These are phyloP conservation scores for Zeuzera pyrina DNA, from an alignment of 2,888 invertebrate species.

Conservation along the genomic window DNA sequence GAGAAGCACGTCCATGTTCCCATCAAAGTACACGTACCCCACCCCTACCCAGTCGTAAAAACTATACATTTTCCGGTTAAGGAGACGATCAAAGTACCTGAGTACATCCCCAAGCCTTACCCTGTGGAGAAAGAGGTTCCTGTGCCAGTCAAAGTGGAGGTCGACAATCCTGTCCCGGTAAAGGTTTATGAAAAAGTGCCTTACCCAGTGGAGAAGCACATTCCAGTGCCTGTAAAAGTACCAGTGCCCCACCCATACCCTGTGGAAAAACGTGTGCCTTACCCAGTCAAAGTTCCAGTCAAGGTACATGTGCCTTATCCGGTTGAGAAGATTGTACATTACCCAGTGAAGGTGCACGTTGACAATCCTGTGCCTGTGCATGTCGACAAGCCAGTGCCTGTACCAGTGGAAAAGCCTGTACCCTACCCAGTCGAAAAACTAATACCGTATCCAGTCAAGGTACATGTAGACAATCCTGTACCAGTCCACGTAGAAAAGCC, in stretches of 20 bases:
- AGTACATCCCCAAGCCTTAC: constrained; percentile 78
- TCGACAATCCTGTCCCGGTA: constrained; percentile 75
- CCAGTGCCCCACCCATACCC: constrained; percentile 81
- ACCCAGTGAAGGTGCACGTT: constrained; percentile 79
- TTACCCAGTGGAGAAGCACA: constrained; percentile 75
- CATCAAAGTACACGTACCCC: constrained; percentile 79
- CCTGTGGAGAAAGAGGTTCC: constrained; percentile 79
- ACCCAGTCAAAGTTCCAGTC: constrained; percentile 78
- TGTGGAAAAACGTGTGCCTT: constrained; percentile 79
- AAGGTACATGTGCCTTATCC: constrained; percentile 82
- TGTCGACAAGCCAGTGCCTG: constrained; percentile 78
- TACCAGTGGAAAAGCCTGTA: constrained; percentile 81
- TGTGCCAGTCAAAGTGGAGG: constrained; percentile 68
- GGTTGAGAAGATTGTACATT: constrained; percentile 81
- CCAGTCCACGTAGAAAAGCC: constrained; percentile 85
- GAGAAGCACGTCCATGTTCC: constrained; percentile 78
- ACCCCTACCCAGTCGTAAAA: constrained; percentile 80
- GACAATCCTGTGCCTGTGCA: constrained; percentile 80
- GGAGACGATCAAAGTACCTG: constrained; percentile 77
- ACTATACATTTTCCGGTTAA: constrained; percentile 78
- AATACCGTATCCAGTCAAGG: constrained; percentile 81
- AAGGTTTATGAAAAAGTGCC: constrained; percentile 78
- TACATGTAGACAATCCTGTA: constrained; percentile 77
- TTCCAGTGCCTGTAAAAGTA: constrained; percentile 81
- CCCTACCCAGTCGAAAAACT: constrained; percentile 82